A percentile compares a stretch with the other conserved stretches of the same genome.
phyloP scores from a whole-genome alignment of 2,888 invertebrate genomes.

The Trissoscelio sp. region DNA sequence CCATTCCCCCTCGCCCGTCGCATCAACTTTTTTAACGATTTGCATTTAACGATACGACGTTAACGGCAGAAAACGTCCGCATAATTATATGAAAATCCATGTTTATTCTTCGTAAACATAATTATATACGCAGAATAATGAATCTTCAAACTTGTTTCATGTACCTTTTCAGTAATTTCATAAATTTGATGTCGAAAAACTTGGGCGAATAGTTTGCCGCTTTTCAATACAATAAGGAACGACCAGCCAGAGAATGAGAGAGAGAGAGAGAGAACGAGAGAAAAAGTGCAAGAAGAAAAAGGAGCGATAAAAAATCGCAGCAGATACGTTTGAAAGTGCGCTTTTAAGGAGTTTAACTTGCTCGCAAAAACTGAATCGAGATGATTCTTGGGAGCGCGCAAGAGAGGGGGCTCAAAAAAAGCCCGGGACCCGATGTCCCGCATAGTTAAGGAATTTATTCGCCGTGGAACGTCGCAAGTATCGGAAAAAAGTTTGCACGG shows the following conservation, averaged over 20 bases:
- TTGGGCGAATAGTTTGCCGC: conserved; percentile 10
- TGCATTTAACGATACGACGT: conserved; percentile 35
- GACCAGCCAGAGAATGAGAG: too few relatives aligned
- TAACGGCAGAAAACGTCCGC: not conserved
- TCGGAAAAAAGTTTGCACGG: conserved; percentile 39
- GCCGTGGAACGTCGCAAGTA: conserved; percentile 22
- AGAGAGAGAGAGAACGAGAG: too few relatives aligned
- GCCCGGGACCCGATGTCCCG: conserved; percentile 37
- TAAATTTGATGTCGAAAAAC: conserved; percentile 22
- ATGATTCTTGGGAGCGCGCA: conserved; percentile 19
- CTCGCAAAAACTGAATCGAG: conserved; percentile 40
- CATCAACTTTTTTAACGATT: conserved; percentile 36
- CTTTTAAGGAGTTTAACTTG: conserved; percentile 52
- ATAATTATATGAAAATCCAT: conserved; percentile 22
- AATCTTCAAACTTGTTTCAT: conserved; percentile 33
- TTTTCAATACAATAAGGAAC: conserved; percentile 40
- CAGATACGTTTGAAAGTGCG: conserved; percentile 32
- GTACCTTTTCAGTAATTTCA: conserved; percentile 17
- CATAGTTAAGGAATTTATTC: conserved; percentile 58
- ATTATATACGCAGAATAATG: conserved; percentile 39
- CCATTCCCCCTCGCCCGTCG: too few relatives aligned
- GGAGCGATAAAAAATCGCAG: conserved; percentile 11
- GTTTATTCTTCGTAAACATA: conserved; percentile 32
- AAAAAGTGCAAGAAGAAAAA: not conserved
- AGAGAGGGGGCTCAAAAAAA: not conserved